These are phyloP conservation scores for Pseudonaja textilis DNA, from an alignment of 2,113 vertebrate genomes.

Conservation along the genomic window DNA sequence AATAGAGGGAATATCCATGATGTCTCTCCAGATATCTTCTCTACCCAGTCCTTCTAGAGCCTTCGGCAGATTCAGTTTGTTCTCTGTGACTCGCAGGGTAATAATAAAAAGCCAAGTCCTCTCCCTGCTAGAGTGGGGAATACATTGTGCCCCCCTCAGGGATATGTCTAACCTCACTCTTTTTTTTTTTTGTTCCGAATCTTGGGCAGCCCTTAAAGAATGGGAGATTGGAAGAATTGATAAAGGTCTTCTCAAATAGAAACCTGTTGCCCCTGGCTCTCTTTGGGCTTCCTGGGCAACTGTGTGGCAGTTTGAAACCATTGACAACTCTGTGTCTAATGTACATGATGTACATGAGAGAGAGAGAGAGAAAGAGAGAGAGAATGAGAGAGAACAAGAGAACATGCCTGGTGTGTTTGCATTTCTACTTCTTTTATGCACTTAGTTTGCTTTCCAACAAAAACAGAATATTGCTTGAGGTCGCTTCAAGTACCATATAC, in stretches of 20 bases:
- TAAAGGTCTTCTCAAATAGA: not conserved
- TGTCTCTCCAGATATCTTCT: not conserved
- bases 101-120: not conserved
- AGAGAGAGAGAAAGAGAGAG: not conserved
- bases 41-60: not conserved
- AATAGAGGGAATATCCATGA: too few species aligned
- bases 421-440: not conserved
- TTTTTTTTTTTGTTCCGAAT: not conserved
- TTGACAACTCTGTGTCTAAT: too few species aligned
- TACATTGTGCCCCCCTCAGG: too few species aligned
- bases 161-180: not conserved
- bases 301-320: too few species aligned
- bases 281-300: not conserved
- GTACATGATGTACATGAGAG: too few species aligned
- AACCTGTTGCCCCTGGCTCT: not conserved
- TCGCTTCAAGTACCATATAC: not conserved
- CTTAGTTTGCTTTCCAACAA: not conserved
- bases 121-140: not conserved
- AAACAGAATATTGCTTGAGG: not conserved
- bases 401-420: not conserved
- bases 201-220: not conserved
- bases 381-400: too few species aligned
- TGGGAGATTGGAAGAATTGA: not conserved
- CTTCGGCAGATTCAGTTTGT: not conserved
- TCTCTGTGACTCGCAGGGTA: not conserved